phyloP scores from a whole-genome alignment of 2,113 vertebrate species.

The Dinomys branickii region DNA sequence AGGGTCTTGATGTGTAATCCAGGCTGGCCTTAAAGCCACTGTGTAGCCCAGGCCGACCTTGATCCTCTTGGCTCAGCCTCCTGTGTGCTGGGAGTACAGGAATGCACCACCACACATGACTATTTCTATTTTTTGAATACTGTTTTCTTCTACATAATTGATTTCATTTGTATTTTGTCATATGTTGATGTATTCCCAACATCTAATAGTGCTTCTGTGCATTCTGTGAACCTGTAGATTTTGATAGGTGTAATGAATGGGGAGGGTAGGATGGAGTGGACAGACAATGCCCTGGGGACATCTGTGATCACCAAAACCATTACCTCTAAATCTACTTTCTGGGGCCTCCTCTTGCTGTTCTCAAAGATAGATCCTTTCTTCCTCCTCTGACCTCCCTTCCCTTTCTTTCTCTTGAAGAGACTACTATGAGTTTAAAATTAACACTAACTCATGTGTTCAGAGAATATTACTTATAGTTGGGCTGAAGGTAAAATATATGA shows the following conservation, averaged over 20 bases:
- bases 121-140: background rate
- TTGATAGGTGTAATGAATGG: background rate
- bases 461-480: background rate
- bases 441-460: background rate
- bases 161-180: background rate
- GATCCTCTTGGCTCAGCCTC: too few species aligned
- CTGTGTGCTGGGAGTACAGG: too few species aligned
- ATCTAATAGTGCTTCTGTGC: background rate
- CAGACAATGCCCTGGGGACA: background rate
- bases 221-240: background rate
- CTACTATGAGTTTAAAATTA: background rate
- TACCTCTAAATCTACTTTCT: background rate
- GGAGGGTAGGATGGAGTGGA: background rate
- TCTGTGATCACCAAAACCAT: background rate
- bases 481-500: background rate
- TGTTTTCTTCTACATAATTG: constrained; percentile 26
- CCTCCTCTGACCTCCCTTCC: too few species aligned
- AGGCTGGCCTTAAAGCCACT: too few species aligned
- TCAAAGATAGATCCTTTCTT: background rate
- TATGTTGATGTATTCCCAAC: background rate
- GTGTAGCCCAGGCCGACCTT: too few species aligned
- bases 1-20: too few species aligned
- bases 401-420: background rate
- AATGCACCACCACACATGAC: too few species aligned
- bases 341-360: background rate